Conservation (phyloP, 1,140 invertebrate species). For the Drosophila lacteicornis region DNA sequence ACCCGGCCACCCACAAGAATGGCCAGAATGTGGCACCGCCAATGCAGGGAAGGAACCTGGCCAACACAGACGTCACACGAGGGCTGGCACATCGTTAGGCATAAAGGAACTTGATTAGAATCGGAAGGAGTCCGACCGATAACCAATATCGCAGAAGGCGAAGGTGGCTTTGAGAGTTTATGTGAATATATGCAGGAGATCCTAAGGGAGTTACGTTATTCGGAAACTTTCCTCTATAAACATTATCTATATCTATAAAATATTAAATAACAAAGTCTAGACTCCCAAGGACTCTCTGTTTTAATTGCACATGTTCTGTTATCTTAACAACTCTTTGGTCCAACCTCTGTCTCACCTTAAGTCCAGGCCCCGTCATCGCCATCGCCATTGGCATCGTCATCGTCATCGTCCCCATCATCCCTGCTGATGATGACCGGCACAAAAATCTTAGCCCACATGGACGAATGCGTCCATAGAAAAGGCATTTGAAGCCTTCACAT, state of each 20-base stretch:
- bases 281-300: neutral
- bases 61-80: conserved; percentile 66
- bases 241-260: neutral
- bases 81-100: conserved; percentile 66
- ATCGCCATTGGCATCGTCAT: conserved; percentile 14
- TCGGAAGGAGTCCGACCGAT: conserved; percentile 32
- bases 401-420: conserved; percentile 20
- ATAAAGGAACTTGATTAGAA: conserved; percentile 72
- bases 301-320: neutral
- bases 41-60: conserved; percentile 17
- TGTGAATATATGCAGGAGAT: neutral
- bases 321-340: conserved; percentile 46
- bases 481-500: conserved; percentile 72
- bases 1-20: conserved; percentile 22
- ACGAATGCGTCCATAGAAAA: conserved; percentile 77
- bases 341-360: conserved; percentile 57
- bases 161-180: conserved; percentile 51
- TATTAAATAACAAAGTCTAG: neutral
- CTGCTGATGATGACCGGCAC: conserved; percentile 73
- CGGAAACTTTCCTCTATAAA: neutral
- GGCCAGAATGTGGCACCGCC: conserved; percentile 14
- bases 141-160: conserved; percentile 19
- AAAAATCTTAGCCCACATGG: conserved; percentile 79
- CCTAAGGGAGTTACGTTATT: too few species aligned
- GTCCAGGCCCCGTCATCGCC: conserved; percentile 14